A percentile compares a stretch with the other conserved stretches of the same genome.
These are phyloP conservation scores for Gymnocypris eckloni DNA, from an alignment of 2,797 vertebrate genomes.

Conservation along the genomic window DNA sequence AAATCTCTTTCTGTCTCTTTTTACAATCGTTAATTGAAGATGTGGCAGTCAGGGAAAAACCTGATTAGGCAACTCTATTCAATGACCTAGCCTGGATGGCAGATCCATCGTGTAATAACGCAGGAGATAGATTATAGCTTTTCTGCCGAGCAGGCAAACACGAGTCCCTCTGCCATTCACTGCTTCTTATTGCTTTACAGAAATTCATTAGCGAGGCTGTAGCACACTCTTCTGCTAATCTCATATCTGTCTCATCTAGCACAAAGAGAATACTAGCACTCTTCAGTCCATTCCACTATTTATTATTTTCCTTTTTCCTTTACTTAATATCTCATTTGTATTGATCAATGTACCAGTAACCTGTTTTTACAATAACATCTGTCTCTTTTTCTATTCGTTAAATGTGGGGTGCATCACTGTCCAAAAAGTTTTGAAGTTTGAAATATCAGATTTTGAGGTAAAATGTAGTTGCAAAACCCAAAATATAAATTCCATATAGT, in stretches of 20 bases:
- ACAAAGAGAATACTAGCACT: background rate
- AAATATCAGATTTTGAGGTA: background rate
- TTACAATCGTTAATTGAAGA: conserved; percentile 67
- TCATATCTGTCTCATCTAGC: conserved; percentile 43
- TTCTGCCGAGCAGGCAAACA: conserved; percentile 61
- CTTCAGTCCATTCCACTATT: background rate
- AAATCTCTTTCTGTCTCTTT: conserved; percentile 24
- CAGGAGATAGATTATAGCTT: conserved; percentile 69
- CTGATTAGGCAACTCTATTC: conserved; percentile 76
- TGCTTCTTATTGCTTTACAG: conserved; percentile 56
- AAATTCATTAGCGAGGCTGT: conserved; percentile 59
- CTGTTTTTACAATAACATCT: background rate
- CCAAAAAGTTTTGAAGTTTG: background rate
- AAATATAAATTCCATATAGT: background rate
- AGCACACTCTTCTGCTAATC: conserved; percentile 47
- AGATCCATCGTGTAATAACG: conserved; percentile 77
- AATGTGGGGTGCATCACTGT: background rate
- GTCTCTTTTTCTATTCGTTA: background rate
- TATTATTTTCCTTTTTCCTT: background rate
- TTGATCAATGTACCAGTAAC: conserved; percentile 6
- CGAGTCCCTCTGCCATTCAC: conserved; percentile 47
- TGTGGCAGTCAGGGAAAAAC: conserved; percentile 61
- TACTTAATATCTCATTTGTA: background rate
- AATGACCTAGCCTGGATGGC: conserved; percentile 66
- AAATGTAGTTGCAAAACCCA: background rate